phyloP scores from a whole-genome alignment of 2,113 vertebrate species.

The Gopherus evgoodei region DNA sequence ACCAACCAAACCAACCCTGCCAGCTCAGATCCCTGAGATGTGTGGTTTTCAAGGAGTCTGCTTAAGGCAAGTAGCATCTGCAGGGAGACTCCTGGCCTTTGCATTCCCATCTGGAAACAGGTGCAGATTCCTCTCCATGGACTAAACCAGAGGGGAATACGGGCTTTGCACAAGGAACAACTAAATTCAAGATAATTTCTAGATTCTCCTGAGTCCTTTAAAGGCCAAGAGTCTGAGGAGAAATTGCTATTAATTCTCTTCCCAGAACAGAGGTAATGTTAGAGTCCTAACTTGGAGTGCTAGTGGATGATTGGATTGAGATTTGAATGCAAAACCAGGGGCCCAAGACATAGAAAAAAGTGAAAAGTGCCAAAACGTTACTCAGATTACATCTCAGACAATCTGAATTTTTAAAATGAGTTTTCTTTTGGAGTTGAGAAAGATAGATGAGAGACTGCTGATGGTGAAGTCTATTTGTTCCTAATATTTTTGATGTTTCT shows the following conservation, averaged over 20 bases:
- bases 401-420: not conserved
- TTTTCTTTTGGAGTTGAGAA: not conserved
- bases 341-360: not conserved
- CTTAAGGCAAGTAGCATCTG: not conserved
- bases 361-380: not conserved
- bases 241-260: not conserved
- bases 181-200: not conserved
- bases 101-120: not conserved
- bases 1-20: not conserved
- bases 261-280: not conserved
- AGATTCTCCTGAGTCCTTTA: not conserved
- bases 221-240: not conserved
- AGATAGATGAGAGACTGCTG: not conserved
- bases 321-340: not conserved
- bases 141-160: not conserved
- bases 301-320: not conserved
- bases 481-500: not conserved
- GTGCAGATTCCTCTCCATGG: not conserved
- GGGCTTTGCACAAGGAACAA: not conserved
- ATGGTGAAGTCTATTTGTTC: not conserved
- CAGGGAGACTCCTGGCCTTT: constrained; percentile 1
- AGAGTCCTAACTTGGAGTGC: not conserved
- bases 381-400: not conserved
- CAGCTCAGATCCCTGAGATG: not conserved
- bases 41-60: not conserved